Percentiles rank a stretch among this genome's conserved stretches.
phyloP scores from a whole-genome alignment of 2,113 vertebrate genomes.

The Hypocryptadius cinnamomeus region DNA sequence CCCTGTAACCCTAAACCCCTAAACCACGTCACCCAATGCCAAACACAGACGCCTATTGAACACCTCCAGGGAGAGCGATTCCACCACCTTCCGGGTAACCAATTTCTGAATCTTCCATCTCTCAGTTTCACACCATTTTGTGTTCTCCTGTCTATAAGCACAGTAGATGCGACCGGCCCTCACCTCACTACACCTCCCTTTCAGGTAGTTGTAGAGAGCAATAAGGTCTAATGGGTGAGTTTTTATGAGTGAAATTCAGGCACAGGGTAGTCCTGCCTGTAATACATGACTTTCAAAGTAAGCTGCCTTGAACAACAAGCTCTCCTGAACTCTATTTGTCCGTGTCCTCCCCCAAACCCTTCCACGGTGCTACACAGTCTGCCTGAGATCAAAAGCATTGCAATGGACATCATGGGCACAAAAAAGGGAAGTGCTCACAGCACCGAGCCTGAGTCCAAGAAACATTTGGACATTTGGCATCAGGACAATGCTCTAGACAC shows the following conservation, averaged over 20 bases:
- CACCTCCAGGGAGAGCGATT: background rate
- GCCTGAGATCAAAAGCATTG: fast-evolving
- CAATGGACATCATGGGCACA: fast-evolving
- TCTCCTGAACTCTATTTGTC: fast-evolving
- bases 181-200: background rate
- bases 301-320: background rate
- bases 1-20: background rate
- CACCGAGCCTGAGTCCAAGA: background rate
- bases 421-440: background rate
- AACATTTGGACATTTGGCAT: background rate
- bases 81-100: too few species aligned
- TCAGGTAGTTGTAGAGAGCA: too few species aligned
- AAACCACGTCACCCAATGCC: background rate
- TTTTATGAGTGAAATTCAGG: background rate
- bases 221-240: background rate
- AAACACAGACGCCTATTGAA: fast-evolving
- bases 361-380: fast-evolving
- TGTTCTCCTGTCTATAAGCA: background rate
- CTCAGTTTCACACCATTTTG: background rate
- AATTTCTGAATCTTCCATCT: background rate
- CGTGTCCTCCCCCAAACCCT: fast-evolving
- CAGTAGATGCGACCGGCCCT: fast-evolving
- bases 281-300: fast-evolving
- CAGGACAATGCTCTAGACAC: background rate
- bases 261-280: background rate